Evolutionary conservation across 2,888 invertebrate species (phyloP).

Genomic region (Marronus borbonicus): DNA sequence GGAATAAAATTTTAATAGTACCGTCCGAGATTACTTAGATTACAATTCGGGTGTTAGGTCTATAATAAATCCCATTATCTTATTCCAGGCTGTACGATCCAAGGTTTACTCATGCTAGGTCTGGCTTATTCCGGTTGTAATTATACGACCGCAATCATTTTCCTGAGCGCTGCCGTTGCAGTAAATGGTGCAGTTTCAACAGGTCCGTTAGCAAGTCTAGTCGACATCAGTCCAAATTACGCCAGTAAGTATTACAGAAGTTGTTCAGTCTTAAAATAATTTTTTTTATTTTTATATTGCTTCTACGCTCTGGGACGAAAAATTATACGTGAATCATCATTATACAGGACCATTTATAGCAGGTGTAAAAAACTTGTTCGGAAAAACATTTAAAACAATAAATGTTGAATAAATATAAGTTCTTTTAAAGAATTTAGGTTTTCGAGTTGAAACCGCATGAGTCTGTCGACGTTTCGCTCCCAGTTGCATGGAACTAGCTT

Average conservation of each 20-base stretch:
- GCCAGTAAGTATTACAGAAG: constrained; percentile 67
- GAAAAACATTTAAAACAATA: too few relatives aligned
- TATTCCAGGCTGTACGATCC: constrained; percentile 73
- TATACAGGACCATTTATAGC: too few relatives aligned
- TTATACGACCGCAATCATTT: constrained; percentile 73
- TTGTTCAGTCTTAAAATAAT: too few relatives aligned
- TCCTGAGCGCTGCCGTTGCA: constrained; percentile 76
- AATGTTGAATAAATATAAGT: too few relatives aligned
- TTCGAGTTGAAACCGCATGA: too few relatives aligned
- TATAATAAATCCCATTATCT: not conserved
- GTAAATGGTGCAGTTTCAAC: constrained; percentile 79
- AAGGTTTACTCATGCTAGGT: constrained; percentile 76
- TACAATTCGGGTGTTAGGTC: not conserved
- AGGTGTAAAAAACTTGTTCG: too few relatives aligned
- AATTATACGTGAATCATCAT: too few relatives aligned
- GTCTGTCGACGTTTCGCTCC: too few relatives aligned
- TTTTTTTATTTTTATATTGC: too few relatives aligned
- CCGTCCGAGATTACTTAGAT: not conserved
- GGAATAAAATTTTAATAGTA: not conserved
- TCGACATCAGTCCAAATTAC: constrained; percentile 79
- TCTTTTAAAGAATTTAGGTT: too few relatives aligned
- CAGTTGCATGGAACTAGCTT: too few relatives aligned
- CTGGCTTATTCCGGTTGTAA: constrained; percentile 78
- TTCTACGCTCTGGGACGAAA: too few relatives aligned
- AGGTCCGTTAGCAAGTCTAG: constrained; percentile 78